Evolutionary conservation across 2,797 vertebrate species (phyloP), one percentile per base, ranked within the genome.

Genomic region (Heteromormyrus szaboi): DNA sequence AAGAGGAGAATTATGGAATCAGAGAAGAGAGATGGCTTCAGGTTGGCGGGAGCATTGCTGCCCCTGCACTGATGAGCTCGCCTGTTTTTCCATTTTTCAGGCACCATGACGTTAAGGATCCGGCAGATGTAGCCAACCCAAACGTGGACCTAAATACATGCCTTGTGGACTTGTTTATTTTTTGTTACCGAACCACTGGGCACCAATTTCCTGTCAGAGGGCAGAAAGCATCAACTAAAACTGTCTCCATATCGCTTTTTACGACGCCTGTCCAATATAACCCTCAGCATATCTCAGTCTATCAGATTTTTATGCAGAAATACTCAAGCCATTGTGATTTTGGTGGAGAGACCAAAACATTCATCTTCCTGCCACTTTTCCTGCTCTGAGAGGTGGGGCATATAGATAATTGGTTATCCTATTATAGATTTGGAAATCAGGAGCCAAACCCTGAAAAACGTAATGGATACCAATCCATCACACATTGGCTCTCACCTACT

Each of bases 351-450:
- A 81, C 76, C 76, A 81, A 81, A 81, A 46, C 41, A 81, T 81
- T 44, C 76, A 46, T 81, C 76, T 46, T 81, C 76, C 83, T 29
- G 9, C 50, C 48, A 85, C 29, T 54, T 85, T 51, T 33, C 22
- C 22, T 53, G 48, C n/a, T 81, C 76, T 5, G 68, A 44, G 19
- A 44, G 33, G 76, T 37, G 76, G 72, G 19, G 19, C 41, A 81
- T 44, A 81, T 81, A n/a, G 76, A 81, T 81, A 81, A 44, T 44
- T 46, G 41, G 37, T 46, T 81, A 81, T 81, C 76, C 41, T 44
- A 44, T 81, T 81, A 81, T 81, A 41, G 76, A 81, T 81, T 81
- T 46, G 76, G 41, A 44, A 81, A 81, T 81, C 37, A 44, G 76
- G 19, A 81, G 7, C 76, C 76, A 44, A 81, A 81, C 76, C 41